Conservation (phyloP, 2,113 vertebrate genomes). For the Phalacrocorax aristotelis region DNA sequence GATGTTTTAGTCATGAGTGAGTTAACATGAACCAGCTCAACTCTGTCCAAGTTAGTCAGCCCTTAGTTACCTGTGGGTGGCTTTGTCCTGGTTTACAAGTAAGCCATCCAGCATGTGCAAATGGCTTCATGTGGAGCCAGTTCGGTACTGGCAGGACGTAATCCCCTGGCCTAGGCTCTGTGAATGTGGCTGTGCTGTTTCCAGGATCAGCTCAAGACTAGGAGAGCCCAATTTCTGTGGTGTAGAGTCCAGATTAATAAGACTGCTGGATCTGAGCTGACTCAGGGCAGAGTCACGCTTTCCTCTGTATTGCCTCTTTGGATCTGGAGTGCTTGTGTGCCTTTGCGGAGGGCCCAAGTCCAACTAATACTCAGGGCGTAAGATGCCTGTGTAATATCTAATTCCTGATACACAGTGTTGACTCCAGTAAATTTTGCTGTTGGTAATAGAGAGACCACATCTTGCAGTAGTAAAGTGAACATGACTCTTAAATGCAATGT, state of each 20-base stretch:
- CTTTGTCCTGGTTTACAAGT: conserved; percentile 36
- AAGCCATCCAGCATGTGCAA: background rate
- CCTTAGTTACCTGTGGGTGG: conserved; percentile 47
- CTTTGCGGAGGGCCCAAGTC: background rate
- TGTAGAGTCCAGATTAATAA: background rate
- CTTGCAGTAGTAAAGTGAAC: background rate
- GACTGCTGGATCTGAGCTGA: background rate
- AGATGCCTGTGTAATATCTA: background rate
- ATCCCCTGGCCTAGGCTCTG: background rate
- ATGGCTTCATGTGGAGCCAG: conserved; percentile 15
- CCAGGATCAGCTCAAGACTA: background rate
- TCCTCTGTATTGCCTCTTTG: background rate
- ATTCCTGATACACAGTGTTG: background rate
- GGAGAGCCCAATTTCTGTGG: conserved; percentile 18
- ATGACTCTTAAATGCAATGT: background rate
- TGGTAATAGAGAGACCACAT: background rate
- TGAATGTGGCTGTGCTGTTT: conserved; percentile 24
- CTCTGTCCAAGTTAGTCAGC: conserved; percentile 27
- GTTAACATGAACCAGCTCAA: background rate
- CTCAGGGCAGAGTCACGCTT: background rate
- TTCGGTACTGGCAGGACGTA: background rate
- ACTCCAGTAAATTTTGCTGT: background rate
- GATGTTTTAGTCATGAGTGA: background rate
- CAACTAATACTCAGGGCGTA: background rate
- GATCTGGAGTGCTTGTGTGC: background rate